Percentiles rank a stretch among this genome's conserved stretches.
Evolutionary conservation across 2,888 invertebrate species (phyloP).

Genomic region (Labia minor): DNA sequence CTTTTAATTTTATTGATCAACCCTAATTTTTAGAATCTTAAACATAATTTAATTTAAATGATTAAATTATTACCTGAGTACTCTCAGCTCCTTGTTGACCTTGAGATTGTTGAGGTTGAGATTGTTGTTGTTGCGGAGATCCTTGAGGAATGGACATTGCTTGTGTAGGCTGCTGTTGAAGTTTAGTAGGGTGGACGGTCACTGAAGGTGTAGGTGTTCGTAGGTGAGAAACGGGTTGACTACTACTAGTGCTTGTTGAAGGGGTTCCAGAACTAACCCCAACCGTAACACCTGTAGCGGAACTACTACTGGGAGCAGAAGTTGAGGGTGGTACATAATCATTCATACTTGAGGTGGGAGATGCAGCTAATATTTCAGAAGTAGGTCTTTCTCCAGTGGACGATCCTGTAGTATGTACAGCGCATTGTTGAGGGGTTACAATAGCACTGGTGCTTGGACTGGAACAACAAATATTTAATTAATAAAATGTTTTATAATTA

Average conservation of each 20-base stretch:
- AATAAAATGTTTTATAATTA: background rate
- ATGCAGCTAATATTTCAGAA: conserved; percentile 48
- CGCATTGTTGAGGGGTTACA: conserved; percentile 51
- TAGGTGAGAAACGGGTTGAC: conserved; percentile 39
- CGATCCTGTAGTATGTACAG: conserved; percentile 37
- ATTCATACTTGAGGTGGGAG: conserved; percentile 63
- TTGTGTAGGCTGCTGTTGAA: conserved; percentile 37
- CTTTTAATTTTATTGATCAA: no score
- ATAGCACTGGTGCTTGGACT: conserved; percentile 38
- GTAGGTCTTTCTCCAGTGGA: conserved; percentile 40
- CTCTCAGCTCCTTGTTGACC: conserved; percentile 37
- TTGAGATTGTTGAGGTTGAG: conserved; percentile 17
- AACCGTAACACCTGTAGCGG: conserved; percentile 31
- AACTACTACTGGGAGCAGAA: conserved; percentile 39
- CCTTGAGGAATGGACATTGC: background rate
- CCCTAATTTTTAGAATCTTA: background rate
- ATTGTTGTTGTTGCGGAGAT: conserved; percentile 18
- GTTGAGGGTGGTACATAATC: conserved; percentile 81
- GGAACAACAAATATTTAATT: conserved; percentile 24
- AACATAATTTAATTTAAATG: background rate
- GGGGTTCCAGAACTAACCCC: conserved; percentile 37
- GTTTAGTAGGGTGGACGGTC: conserved; percentile 24
- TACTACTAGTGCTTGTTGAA: conserved; percentile 56
- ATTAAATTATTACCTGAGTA: conserved; percentile 41
- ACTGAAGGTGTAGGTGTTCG: background rate